Conservation (phyloP, 2,888 invertebrate genomes). For the Agrochola lota region DNA sequence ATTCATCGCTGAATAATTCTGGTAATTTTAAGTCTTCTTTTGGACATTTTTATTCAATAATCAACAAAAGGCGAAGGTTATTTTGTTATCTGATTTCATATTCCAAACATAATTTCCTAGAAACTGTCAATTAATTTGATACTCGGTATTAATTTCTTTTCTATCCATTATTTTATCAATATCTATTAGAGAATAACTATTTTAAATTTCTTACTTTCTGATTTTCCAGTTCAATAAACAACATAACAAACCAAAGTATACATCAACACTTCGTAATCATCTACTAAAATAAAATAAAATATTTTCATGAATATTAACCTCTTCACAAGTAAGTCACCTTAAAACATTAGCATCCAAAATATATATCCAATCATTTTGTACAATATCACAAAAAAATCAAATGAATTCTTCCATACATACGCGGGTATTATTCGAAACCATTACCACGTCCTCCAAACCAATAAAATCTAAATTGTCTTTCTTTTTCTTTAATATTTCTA, state of each 20-base stretch:
- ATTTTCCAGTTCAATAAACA: conserved; percentile 13
- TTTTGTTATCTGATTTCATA: conserved; percentile 4
- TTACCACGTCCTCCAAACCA: background rate
- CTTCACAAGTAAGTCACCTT: background rate
- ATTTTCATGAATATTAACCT: background rate
- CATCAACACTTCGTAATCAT: background rate
- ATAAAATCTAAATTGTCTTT: background rate
- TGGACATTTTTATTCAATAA: background rate
- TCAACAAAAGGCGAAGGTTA: background rate
- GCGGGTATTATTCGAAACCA: background rate
- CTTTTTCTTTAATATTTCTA: background rate
- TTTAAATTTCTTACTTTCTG: background rate
- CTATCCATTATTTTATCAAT: background rate
- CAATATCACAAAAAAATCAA: background rate
- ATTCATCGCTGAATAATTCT: background rate
- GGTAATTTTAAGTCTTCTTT: background rate
- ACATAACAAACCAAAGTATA: background rate
- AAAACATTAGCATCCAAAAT: background rate
- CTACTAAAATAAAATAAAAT: background rate
- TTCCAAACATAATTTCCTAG: background rate
- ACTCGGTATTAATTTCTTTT: background rate
- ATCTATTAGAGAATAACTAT: background rate
- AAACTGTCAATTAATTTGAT: conserved; percentile 2
- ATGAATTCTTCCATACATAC: background rate
- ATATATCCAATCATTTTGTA: background rate